Evolutionary conservation across 2,888 invertebrate genomes (phyloP), one percentile per base, ranked within the genome.

Genomic region (Orthosia cruda): DNA sequence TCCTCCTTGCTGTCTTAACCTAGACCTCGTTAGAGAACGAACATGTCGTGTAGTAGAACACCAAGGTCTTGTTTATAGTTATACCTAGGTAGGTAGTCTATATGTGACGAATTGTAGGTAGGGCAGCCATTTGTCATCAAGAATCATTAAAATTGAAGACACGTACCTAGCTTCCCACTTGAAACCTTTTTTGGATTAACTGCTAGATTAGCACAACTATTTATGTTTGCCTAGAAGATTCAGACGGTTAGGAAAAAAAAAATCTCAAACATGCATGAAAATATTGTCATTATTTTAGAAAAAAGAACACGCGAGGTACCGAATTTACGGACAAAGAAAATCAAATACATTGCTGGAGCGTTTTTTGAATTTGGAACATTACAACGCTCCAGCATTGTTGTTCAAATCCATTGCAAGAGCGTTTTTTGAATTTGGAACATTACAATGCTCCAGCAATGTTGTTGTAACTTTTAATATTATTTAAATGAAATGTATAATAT

Each of bases 1-100:
- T 54, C 54, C 40, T 68, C 26, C 49, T 69, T 50, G 62, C n/a
- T 32, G n/a, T 61, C 59, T 15, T 76, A 66, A 66, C 80, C 68
- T 73, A 83, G 84, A 81, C 73, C 73, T 69, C 58, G 54, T 69
- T 83, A 57, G 45, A 32, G 32, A 54, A 45, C 47, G 20, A 47
- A 57, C 54, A 64, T 55, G 54, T 49, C 40, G 20, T 45, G 40
- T 45, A 40, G 16, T n/a, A 54, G 40, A 49, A 45, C 26, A 49
- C 57, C 79, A 23, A 83, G 80, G 81, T 74, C 58, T 69, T 20
- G 7, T 32, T 15, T 50, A 54, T 49, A 32, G 32, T 15, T 15
- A 55, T 23, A 55, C 55, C 23, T 55, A 55, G 20, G 23, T 23
- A 23, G 23, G 13, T 18, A 54, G 54, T 20, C 20, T 20, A 3